A percentile compares a stretch with the other conserved stretches of the same genome.
phyloP scores from a whole-genome alignment of 2,888 invertebrate species.

The Himalopsyche anomala region DNA sequence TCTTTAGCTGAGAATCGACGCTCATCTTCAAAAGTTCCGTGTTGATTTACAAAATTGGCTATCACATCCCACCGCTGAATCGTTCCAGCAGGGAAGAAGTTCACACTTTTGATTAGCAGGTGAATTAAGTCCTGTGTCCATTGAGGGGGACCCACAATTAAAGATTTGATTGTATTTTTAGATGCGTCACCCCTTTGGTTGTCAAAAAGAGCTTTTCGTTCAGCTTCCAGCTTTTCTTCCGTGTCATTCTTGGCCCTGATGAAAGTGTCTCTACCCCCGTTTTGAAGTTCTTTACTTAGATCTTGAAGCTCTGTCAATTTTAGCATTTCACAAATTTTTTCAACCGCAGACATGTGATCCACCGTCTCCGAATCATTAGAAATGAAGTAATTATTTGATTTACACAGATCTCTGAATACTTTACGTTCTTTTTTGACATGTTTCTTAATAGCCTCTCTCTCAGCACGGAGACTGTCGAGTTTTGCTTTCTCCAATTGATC shows the following conservation, averaged over 20 bases:
- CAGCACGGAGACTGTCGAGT: constrained; percentile 88
- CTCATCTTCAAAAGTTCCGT: constrained; percentile 79
- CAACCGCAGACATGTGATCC: constrained; percentile 92
- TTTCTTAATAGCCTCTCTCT: constrained; percentile 90
- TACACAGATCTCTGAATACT: constrained; percentile 85
- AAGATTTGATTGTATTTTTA: constrained; percentile 70
- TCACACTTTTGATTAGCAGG: constrained; percentile 96
- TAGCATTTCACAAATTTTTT: constrained; percentile 91
- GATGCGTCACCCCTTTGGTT: constrained; percentile 66
- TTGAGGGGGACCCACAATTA: constrained; percentile 74
- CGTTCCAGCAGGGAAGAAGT: constrained; percentile 98
- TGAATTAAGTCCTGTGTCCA: constrained; percentile 94
- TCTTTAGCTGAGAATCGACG: constrained; percentile 90
- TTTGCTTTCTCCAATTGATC: constrained; percentile 89
- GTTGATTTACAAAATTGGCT: constrained; percentile 96
- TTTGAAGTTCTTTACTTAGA: constrained; percentile 83
- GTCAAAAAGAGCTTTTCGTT: constrained; percentile 80
- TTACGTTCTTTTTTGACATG: constrained; percentile 92
- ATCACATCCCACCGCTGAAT: constrained; percentile 96
- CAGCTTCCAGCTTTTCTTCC: constrained; percentile 86
- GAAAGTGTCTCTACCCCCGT: constrained; percentile 81
- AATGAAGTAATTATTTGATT: constrained; percentile 88
- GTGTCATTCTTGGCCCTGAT: constrained; percentile 82
- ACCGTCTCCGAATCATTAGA: constrained; percentile 84
- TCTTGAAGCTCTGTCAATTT: constrained; percentile 84